Conservation (phyloP, 1,140 invertebrate genomes). For the Elysia chlorotica region DNA sequence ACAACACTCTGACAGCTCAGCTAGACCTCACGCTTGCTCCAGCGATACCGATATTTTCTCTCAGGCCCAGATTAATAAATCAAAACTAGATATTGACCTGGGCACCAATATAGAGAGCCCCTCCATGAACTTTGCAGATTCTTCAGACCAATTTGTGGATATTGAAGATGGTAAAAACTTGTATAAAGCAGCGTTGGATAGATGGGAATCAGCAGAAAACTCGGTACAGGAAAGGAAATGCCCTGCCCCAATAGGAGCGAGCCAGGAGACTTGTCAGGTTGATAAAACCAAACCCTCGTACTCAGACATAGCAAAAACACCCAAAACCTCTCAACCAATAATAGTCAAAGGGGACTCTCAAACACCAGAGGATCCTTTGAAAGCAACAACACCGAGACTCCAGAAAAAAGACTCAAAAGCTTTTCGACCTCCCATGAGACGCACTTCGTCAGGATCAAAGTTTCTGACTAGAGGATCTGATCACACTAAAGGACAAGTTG, state of each 20-base stretch:
- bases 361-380: too few species aligned
- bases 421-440: background rate
- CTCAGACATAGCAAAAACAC: constrained; percentile 21
- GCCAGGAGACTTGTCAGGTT: background rate
- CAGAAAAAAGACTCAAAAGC: constrained; percentile 3
- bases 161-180: background rate
- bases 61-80: too few species aligned
- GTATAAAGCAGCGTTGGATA: background rate
- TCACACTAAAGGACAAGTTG: background rate
- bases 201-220: constrained; percentile 1
- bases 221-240: background rate
- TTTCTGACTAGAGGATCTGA: constrained; percentile 1
- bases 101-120: constrained; percentile 4
- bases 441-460: constrained; percentile 6
- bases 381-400: too few species aligned
- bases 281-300: constrained; percentile 13
- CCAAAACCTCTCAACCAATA: background rate
- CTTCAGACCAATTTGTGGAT: background rate
- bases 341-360: background rate
- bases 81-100: constrained; percentile 2
- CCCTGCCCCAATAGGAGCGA: background rate
- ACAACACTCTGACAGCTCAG: background rate
- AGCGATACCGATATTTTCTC: background rate
- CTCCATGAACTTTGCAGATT: background rate
- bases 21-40: background rate